phyloP scores from a whole-genome alignment of 2,113 vertebrate genomes.

The Brachyhypopomus gauderio region DNA sequence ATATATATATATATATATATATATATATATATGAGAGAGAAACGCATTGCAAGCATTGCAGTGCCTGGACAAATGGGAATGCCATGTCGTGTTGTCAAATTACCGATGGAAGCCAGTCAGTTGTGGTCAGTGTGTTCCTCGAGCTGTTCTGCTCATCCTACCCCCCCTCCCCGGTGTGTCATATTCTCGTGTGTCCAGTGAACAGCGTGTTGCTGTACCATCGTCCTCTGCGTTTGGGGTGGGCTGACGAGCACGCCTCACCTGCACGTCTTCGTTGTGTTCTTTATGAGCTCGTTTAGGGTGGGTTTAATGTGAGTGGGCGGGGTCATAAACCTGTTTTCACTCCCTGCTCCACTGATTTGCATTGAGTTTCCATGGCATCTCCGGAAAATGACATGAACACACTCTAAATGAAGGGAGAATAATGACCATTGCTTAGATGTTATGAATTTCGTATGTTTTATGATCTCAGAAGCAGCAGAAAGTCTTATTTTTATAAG shows the following conservation, averaged over 20 bases:
- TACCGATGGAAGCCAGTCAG: constrained; percentile 56
- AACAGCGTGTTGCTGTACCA: constrained; percentile 57
- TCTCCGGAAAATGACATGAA: not conserved
- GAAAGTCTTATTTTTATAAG: constrained; percentile 55
- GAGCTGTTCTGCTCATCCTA: constrained; percentile 50
- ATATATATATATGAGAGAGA: no score
- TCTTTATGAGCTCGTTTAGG: constrained; percentile 16
- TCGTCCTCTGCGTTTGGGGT: constrained; percentile 23
- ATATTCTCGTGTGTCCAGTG: constrained; percentile 64
- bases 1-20: no score
- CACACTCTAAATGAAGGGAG: not conserved
- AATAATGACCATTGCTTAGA: constrained; percentile 15
- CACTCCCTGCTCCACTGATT: not conserved
- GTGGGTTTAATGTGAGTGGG: not conserved
- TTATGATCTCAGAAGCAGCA: constrained; percentile 21
- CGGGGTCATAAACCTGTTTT: constrained; percentile 10
- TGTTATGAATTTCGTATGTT: not conserved
- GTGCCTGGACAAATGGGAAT: constrained; percentile 57
- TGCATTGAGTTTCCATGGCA: constrained; percentile 6
- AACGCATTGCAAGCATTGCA: constrained; percentile 60
- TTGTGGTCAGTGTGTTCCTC: constrained; percentile 65
- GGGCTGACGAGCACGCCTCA: not conserved
- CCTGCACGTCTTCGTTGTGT: not conserved
- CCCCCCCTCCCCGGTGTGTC: not conserved
- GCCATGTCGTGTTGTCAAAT: constrained; percentile 51